Base-by-base conservation (phyloP, 2,888 invertebrate genomes). In the Diabrotica balteata region DNA sequence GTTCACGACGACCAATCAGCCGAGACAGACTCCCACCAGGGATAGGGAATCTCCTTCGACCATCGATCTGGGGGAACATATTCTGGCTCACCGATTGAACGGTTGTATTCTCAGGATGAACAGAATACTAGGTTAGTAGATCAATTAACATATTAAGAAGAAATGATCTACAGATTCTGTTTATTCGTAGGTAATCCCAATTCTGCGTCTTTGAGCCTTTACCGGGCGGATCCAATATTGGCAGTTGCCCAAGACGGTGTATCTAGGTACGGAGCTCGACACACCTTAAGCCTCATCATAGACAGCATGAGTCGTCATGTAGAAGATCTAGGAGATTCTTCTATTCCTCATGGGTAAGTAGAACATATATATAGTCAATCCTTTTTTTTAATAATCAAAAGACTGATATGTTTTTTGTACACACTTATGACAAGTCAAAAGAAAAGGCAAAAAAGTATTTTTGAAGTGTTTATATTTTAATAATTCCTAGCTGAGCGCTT, bases 261-360 rank as follows among this genome's bases (percentile, higher is more conserved):
- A 32, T 72, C 80, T 1, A 76, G 84, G 59, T 81, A 78, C 69
- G 75, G 73, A 44, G 82, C 77, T 50, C 81, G 87, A 66, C 82
- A 84, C 73, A 83, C 84, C 7, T 77, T 88, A 46, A 83, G 83
- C 59, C 76, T 82, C 4, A 85, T 86, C 76, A 84, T 87, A 5
- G 85, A 86, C 67, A 83, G 83, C 47, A 78, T 87, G 70, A 85
- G 84, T 8, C 80, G 84, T 66, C 86, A 86, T 73, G 83, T 87
- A 63, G 85, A 86, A 73, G 83, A 84, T 66, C 82, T 83, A 43
- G 77, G 62, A 32, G 51, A 64, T 32, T 22, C 52, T 22, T 46
- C 58, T 17, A 42, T 64, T n/a, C 57, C 58, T 1, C 58, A 44
- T 32, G 63, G 51, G 63, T 64, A 7, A 64, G 58, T 45, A 17